Base-by-base conservation (phyloP, 2,113 vertebrate genomes). In the Lepus americanus region DNA sequence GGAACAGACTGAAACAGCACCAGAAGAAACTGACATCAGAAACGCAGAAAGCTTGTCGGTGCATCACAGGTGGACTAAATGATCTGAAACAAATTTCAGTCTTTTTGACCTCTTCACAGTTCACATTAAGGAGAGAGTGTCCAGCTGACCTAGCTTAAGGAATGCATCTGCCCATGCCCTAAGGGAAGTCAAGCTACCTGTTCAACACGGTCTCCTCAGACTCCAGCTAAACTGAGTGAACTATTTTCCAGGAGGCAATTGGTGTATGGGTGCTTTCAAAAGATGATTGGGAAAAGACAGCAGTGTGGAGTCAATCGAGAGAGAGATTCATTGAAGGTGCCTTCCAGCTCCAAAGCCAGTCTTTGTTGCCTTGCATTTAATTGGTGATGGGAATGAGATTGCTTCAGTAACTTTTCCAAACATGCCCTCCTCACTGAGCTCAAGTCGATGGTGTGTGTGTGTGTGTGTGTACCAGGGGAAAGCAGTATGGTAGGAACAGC, bases 151-250 rank as follows among this genome's bases (percentile, higher is more conserved):
- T 31, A 19, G 9, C 3, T 20, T 49, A 44, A 8, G 5, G 33
- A 59, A 6, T 23, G 14, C 9, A 91, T 36, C 6, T 89, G 36
- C 33, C 36, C 17, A 5, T 51, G 13, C 25, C 0, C 39, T 8
- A 17, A 33, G 31, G 29, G 29, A n/a, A 9, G 12, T 4, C 0
- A 33, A 14, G 5, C 1, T 2, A 0, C 11, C 39, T 63, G 20
- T 29, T 61, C 27, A 78, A 53, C 44, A 10, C 1, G 17, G 39
- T 66, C 36, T 84, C 6, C n/a, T 10, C 51, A n/a, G 4, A 31
- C 0, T 72, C 22, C 10, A 31, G 25, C 36, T 77, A 66, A 73
- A 83, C 0, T 49, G 4, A 36, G 33, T 73, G 16, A 27, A 77
- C 13, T 78, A 0, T 82, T 36, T 91, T 87, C 14, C 44, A 33